phyloP scores from a whole-genome alignment of 2,888 invertebrate genomes.

The Brenthis ino region DNA sequence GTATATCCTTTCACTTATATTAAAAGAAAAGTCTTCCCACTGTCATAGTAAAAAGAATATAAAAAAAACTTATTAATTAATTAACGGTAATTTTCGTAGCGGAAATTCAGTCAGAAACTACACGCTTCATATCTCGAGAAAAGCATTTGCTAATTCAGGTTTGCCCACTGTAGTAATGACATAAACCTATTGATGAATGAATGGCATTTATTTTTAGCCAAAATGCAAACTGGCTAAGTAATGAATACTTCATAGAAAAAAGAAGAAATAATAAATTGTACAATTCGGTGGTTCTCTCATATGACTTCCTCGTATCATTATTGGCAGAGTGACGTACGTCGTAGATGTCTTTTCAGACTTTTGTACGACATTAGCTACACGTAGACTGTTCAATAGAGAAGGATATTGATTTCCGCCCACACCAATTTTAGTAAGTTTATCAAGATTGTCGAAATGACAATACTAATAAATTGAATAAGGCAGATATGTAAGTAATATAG shows the following conservation, averaged over 20 bases:
- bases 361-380: neutral
- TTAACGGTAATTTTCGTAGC: too few species aligned
- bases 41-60: too few species aligned
- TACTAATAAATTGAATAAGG: neutral
- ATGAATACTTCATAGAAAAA: constrained; percentile 1
- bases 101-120: too few species aligned
- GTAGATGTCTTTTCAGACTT: constrained; percentile 6
- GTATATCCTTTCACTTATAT: too few species aligned
- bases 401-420: constrained; percentile 8
- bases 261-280: neutral
- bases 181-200: too few species aligned
- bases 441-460: too few species aligned
- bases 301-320: neutral
- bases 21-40: too few species aligned
- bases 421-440: constrained; percentile 1
- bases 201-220: neutral
- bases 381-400: constrained; percentile 1
- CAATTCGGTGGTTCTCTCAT: neutral
- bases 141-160: too few species aligned
- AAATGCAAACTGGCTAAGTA: neutral
- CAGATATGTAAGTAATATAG: too few species aligned
- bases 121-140: too few species aligned
- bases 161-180: too few species aligned
- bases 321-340: constrained; percentile 1
- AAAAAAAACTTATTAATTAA: too few species aligned